phyloP scores from a whole-genome alignment of 64 coral and sea anemone species.

The Dendronephthya gigantea region DNA sequence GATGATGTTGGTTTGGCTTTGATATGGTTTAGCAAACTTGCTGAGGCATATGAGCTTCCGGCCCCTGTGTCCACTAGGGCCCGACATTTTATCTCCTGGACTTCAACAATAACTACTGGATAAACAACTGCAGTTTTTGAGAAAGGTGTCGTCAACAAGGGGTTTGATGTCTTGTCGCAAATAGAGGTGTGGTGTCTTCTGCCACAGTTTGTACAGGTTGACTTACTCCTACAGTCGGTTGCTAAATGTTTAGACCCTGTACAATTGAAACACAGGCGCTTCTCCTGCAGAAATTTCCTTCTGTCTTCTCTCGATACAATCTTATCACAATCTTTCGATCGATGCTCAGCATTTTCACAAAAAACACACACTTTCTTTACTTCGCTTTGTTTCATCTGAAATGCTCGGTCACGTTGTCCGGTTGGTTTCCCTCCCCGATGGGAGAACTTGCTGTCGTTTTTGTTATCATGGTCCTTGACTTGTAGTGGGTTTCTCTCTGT shows the following conservation, averaged over 20 bases:
- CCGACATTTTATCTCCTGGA: not conserved
- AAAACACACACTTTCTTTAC: too few relatives aligned
- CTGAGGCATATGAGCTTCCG: conserved; percentile 4
- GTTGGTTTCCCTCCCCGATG: too few relatives aligned
- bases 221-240: not conserved
- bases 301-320: too few relatives aligned
- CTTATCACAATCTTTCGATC: not conserved
- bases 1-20: not conserved
- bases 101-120: not conserved
- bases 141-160: not conserved
- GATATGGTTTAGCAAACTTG: not conserved
- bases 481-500: too few relatives aligned
- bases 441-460: too few relatives aligned
- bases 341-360: not conserved
- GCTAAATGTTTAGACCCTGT: not conserved
- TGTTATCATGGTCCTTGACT: too few relatives aligned
- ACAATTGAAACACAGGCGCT: conserved; percentile 18
- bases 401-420: too few relatives aligned
- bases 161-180: not conserved
- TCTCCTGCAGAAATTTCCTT: not conserved
- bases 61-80: too few relatives aligned
- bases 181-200: conserved; percentile 6
- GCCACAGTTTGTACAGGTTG: not conserved
- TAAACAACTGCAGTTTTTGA: not conserved
- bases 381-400: too few relatives aligned